A percentile compares a stretch with the other conserved stretches of the same genome.
phyloP scores from a whole-genome alignment of 2,797 vertebrate genomes.

The Girardinus metallicus region DNA sequence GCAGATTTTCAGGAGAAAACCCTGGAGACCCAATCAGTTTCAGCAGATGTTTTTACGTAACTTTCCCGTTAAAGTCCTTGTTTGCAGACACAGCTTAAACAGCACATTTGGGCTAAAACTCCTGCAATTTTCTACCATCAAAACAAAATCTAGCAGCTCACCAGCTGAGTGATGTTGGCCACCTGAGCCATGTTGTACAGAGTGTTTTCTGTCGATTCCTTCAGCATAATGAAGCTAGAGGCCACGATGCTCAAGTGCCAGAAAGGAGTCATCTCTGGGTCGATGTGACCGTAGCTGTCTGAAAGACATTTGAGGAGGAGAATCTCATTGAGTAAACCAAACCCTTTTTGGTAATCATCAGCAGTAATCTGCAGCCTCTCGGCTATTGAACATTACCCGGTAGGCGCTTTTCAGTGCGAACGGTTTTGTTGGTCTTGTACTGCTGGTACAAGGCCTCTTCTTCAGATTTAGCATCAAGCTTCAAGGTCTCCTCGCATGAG shows the following conservation, averaged over 20 bases:
- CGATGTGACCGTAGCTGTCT: constrained; percentile 87
- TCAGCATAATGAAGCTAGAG: constrained; percentile 87
- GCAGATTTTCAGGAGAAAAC: no score
- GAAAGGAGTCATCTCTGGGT: constrained; percentile 86
- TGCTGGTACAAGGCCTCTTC: constrained; percentile 86
- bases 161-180: constrained; percentile 88
- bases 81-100: background rate
- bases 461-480: constrained; percentile 72
- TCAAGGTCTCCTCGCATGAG: constrained; percentile 79
- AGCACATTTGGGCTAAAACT: background rate
- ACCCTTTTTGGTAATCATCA: background rate
- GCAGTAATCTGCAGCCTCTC: background rate
- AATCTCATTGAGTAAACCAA: background rate
- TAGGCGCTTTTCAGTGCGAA: constrained; percentile 80
- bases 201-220: constrained; percentile 88
- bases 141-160: constrained; percentile 48
- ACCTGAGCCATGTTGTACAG: constrained; percentile 87
- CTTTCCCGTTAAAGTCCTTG: no score
- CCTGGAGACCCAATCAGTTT: background rate
- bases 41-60: background rate
- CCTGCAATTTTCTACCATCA: background rate
- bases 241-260: constrained; percentile 82
- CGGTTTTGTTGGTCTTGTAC: constrained; percentile 72
- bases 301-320: background rate
- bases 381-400: constrained; percentile 82